Evolutionary conservation across 1,140 invertebrate species (phyloP), one percentile per base, ranked within the genome.

Genomic region (Heliconius nattereri): DNA sequence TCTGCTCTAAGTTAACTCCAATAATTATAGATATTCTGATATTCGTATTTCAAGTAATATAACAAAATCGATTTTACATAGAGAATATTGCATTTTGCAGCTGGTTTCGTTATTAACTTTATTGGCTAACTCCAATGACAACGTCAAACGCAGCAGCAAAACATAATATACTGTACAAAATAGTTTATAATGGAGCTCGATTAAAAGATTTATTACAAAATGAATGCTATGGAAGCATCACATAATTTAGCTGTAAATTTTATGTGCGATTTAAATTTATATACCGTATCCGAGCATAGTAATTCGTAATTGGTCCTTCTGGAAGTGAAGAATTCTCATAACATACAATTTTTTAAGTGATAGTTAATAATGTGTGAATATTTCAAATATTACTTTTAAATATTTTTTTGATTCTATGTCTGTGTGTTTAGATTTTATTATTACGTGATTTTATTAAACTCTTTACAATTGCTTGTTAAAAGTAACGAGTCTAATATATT

Each of bases 211-310:
- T 32, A 74, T 20, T 52, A 26, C 32, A 74, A 74, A n/a, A 19
- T 54, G 45, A 74, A 74, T 32, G 26, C 19, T 54, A 26, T 52
- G 49, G 49, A 54, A 54, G 49, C 73, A 29, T 32, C 26, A 26
- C 8, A 54, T 74, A 54, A 74, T 54, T 74, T 54, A 74, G 32
- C 16, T 7, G 73, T 54, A 74, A 74, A 74, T 52, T 74, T 54
- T 74, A 74, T 54, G 16, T 8, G 73, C 45, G n/a, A 52, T 29
- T 74, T 13, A 32, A 74, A 74, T 74, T 74, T 54, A 74, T 74
- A 23, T 29, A 45, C 19, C 73, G 49, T 74, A 54, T 74, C 13
- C 11, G 40, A 29, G n/a, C 19, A 2, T 32, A n/a, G 40, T 54
- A 52, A 54, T 8, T n/a, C 40, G 23, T 29, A 66, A 66, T 29